Base-by-base conservation (phyloP, 1,140 invertebrate genomes). In the Tetraneura akinire region DNA sequence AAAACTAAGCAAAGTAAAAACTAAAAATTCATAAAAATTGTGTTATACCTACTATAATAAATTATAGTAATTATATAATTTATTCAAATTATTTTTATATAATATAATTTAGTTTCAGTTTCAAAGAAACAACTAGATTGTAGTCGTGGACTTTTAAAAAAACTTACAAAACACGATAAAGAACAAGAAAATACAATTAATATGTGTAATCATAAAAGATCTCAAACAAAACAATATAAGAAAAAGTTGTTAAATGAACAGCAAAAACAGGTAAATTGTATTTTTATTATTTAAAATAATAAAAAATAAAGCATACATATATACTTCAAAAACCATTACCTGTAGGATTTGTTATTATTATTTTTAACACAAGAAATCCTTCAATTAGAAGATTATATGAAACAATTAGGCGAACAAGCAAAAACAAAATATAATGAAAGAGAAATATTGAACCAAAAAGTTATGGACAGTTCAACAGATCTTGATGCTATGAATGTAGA, bases 171-270 rank as follows among this genome's bases (percentile, higher is more conserved):
- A 14, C 47, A 47, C 47, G 74, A 78, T 45, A 78, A 78, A 62
- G 74, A 78, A 60, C 74, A 78, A 78, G 55, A 78, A 78, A 45
- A 42, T 6, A 78, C 74, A 11, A 62, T 78, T 78, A 60, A 60
- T 78, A 23, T 78, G 37, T 78, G 55, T 47, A 78, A 78, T 45
- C 74, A 78, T 62, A 78, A 78, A 78, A 57, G 62, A 47, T 78
- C 74, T 18, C 55, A 78, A 11, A 9, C 37, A 26, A 78, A 78
- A 26, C 37, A 62, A 18, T 57, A 78, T 26, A 78, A 78, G 23
- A 78, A 60, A 78, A 78, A 47, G 11, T 60, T 78, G 26, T 78
- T 78, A 78, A 78, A 78, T 29, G 55, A 78, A n/a, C 74, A 78
- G 23, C 74, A 78, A 45, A 78, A 78, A 42, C 53, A 78, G 21